Base-by-base conservation (phyloP, 2,888 invertebrate species). In the Caenorhabditis zanzibari region DNA sequence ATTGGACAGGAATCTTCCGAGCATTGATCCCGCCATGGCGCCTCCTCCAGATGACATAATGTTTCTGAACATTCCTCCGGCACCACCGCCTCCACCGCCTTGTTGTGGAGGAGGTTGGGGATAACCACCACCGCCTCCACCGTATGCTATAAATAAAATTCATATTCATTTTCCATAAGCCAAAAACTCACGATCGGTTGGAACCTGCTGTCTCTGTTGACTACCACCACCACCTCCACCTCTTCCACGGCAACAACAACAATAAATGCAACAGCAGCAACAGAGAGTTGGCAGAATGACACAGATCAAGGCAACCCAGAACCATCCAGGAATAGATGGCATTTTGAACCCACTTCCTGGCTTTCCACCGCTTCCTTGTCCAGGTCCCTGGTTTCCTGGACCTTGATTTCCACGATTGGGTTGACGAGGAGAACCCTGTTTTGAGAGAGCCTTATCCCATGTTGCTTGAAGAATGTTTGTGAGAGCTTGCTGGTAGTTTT, bases 201-300 rank as follows among this genome's bases (percentile, higher is more conserved):
- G 83, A 38, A 83, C 80, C 47, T 73, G 73, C 38, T 86, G 84
- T 38, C 87, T 86, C 49, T 88, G 86, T 16, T 86, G 75, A 9
- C 28, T 61, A 22, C 86, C 83, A 14, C 82, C 81, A 12, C 84
- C 85, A 26, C 85, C n/a, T n/a, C n/a, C 86, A 38, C 85, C 88
- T 82, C 84, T 86, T 77, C 87, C 86, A 14, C 88, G 87, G 58
- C 90, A 91, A 68, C 90, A 91, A 58, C 90, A 91, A 71, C 88
- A 91, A 61, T 91, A 91, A 52, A 88, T 56, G 63, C 89, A 88
- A 69, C 89, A 89, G 61, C 90, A 91, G 72, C 91, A 91, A 64
- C 88, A 90, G 10, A 90, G 84, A 16, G 86, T 75, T n/a, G 91
- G 90, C 61, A 91, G 86, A 58, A 91, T 73, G 38, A 90, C 74